phyloP scores from a whole-genome alignment of 2,888 invertebrate species.

The Melipona bicolor region DNA sequence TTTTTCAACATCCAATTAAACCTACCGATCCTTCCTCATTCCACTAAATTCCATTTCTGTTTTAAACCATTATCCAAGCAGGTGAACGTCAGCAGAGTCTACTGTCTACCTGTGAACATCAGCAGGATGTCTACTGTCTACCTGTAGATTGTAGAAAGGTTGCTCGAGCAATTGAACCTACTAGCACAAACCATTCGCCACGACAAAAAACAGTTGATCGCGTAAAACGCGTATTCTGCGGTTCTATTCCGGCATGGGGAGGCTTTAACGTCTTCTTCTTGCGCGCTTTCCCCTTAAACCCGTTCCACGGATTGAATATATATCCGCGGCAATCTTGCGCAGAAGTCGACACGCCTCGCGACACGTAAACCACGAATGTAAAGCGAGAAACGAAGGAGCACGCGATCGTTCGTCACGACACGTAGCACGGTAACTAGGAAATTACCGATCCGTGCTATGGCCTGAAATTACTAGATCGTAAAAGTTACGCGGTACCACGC shows the following conservation, averaged over 20 bases:
- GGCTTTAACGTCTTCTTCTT: conserved; percentile 31
- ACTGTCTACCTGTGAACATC: background rate
- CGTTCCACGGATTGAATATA: background rate
- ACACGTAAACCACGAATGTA: conserved; percentile 46
- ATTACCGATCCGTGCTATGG: conserved; percentile 35
- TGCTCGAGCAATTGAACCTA: background rate
- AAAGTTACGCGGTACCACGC: conserved; percentile 46
- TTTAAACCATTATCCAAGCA: background rate
- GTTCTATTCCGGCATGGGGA: background rate
- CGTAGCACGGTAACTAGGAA: conserved; percentile 54
- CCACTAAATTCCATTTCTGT: background rate
- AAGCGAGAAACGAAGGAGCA: conserved; percentile 34
- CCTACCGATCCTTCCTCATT: background rate
- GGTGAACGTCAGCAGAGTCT: background rate
- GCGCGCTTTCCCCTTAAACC: background rate
- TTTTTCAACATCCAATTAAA: background rate
- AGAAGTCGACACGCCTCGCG: conserved; percentile 25
- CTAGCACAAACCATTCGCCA: background rate
- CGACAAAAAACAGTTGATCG: background rate
- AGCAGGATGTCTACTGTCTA: no score
- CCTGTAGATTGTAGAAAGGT: background rate
- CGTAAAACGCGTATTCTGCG: conserved; percentile 18
- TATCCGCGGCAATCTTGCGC: conserved; percentile 21
- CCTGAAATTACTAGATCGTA: conserved; percentile 66
- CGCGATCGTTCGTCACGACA: conserved; percentile 60